Conservation (phyloP, 2,888 invertebrate species). For the Agelastica alni region DNA sequence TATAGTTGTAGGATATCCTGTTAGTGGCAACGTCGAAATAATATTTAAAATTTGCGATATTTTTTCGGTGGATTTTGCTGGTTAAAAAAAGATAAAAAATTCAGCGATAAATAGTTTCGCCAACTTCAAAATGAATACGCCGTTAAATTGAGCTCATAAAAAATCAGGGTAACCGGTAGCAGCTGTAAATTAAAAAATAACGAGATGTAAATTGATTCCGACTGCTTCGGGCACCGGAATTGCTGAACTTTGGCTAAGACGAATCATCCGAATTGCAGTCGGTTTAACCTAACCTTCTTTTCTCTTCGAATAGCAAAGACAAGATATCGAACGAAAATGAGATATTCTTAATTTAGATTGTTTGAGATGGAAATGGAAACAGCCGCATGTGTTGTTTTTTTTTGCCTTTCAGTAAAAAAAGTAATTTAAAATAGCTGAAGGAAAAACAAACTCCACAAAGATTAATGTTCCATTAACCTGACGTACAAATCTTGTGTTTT, state of each 20-base stretch:
- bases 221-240: conserved; percentile 55
- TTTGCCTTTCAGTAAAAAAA: not conserved
- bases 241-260: conserved; percentile 56
- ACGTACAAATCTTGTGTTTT: too few relatives aligned
- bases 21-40: too few relatives aligned
- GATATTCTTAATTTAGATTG: conserved; percentile 5
- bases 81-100: too few relatives aligned
- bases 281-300: conserved; percentile 51
- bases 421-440: not conserved
- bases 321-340: conserved; percentile 1
- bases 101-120: too few relatives aligned
- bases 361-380: not conserved
- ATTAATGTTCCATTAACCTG: too few relatives aligned
- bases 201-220: conserved; percentile 58
- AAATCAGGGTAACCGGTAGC: conserved; percentile 29
- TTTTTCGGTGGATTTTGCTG: too few relatives aligned
- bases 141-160: conserved; percentile 13
- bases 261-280: conserved; percentile 54
- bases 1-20: too few relatives aligned
- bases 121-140: not conserved
- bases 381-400: not conserved
- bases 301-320: conserved; percentile 7
- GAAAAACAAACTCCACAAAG: too few relatives aligned
- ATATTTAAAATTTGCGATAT: too few relatives aligned
- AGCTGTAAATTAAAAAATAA: conserved; percentile 44